A percentile compares a stretch with the other conserved stretches of the same genome.
Evolutionary conservation across 2,113 vertebrate genomes (phyloP).

Genomic region (Rhodinocichla rosea): DNA sequence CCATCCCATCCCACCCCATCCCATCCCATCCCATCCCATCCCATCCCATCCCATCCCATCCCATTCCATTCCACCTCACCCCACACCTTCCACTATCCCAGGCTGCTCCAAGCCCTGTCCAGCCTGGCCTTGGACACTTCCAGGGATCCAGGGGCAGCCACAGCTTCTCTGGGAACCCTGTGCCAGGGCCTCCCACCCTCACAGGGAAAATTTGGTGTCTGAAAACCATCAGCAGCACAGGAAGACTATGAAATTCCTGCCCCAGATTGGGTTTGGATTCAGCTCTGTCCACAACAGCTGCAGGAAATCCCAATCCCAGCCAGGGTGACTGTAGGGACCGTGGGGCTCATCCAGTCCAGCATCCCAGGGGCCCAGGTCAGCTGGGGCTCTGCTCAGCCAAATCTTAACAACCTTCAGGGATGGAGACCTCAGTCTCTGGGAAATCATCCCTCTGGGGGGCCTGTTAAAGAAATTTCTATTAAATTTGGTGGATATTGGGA

Average conservation of each 20-base stretch:
- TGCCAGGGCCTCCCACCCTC: background rate
- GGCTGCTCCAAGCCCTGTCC: accelerated
- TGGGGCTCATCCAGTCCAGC: background rate
- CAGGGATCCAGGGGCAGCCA: background rate
- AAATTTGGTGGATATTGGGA: too few relatives aligned
- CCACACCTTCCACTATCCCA: background rate
- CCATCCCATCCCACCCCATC: background rate
- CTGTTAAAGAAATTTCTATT: background rate
- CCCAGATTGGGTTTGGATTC: background rate
- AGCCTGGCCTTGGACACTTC: accelerated
- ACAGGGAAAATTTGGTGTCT: background rate
- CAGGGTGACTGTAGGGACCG: accelerated
- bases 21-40: background rate
- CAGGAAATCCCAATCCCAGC: background rate
- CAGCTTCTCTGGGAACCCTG: background rate
- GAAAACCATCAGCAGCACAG: background rate
- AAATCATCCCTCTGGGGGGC: accelerated
- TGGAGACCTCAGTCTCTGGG: too few relatives aligned
- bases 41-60: background rate
- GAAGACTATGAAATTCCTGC: background rate
- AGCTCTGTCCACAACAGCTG: background rate
- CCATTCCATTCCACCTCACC: too few relatives aligned
- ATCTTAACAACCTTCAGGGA: background rate
- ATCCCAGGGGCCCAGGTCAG: background rate
- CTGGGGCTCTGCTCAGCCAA: background rate